phyloP scores from a whole-genome alignment of 2,113 vertebrate species.

The Notothenia rossii region DNA sequence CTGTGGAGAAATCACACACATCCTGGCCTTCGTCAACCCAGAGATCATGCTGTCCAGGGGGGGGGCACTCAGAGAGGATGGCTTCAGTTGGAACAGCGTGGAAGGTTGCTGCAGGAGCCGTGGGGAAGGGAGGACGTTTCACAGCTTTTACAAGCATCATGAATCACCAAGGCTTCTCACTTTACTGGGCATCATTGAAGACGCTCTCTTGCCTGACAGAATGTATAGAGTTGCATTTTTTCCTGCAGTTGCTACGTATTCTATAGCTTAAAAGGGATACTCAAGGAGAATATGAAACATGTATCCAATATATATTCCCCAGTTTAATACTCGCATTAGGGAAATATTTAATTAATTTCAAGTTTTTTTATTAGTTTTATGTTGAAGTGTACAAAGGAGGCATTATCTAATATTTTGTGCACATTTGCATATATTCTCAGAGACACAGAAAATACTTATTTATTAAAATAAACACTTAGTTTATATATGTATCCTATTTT shows the following conservation, averaged over 20 bases:
- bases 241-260: neutral
- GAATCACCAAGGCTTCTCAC: conserved; percentile 12
- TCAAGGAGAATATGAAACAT: no score
- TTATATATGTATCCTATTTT: neutral
- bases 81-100: neutral
- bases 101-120: conserved; percentile 31
- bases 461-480: no score
- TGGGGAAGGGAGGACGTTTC: conserved; percentile 25
- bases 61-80: neutral
- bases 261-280: neutral
- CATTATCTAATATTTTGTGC: no score
- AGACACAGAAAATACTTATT: no score
- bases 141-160: conserved; percentile 40
- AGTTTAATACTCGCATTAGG: no score
- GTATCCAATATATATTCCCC: no score
- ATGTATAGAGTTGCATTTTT: neutral
- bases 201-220: neutral
- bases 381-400: no score
- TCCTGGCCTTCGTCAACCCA: neutral
- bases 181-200: conserved; percentile 14
- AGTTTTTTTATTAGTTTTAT: no score
- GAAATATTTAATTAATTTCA: no score
- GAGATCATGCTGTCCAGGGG: neutral
- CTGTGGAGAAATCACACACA: neutral
- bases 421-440: no score